Evolutionary conservation across 1,140 invertebrate genomes (phyloP), one percentile per base, ranked within the genome.

Genomic region (Drosophila asahinai): DNA sequence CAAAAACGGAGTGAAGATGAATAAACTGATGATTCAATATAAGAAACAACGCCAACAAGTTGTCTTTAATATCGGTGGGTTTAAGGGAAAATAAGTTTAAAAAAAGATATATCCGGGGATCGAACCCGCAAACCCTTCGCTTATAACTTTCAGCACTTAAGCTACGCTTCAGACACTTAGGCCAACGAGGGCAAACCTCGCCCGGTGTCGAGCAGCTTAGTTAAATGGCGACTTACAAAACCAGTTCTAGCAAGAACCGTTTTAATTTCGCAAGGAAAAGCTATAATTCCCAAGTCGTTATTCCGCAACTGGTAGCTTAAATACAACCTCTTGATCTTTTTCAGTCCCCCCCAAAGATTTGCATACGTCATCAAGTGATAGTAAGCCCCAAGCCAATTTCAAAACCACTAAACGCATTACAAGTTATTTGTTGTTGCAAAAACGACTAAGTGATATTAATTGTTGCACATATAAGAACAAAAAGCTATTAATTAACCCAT

Each of bases 1-100:
- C 80, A 82, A 82, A 77, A 63, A 79, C 75, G 75, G 77, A 79
- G 76, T 78, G 76, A 79, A 79, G 77, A 79, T 72, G 77, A 79
- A 79, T 72, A 79, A 79, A 72, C 61, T 70, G 61, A 76, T 52
- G 66, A 78, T 78, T 70, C 52, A 77, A 59, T 51, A 78, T 79
- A 68, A 79, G 76, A 79, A 78, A 71, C 45, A 76, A 75, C 5
- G 51, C 7, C 6, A 27, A 27, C 5, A 52, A 22, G 1, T 12
- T 4, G 19, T 15, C 6, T 63, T 55, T 63, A 11, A 15, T 54
- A 14, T 40, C 0, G n/a, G 1, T 3, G 8, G 8, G 33, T 3
- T 58, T 7, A 15, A 22, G 9, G 6, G 22, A 57, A 57, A 12
- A 1, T 4, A 40, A 7, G 12, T 8, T 0, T 40, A 40, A 40